A percentile compares a stretch with the other conserved stretches of the same genome.
These are phyloP conservation scores for Greenwoodochromis staneri DNA, from an alignment of 2,113 vertebrate species.

Conservation along the genomic window DNA sequence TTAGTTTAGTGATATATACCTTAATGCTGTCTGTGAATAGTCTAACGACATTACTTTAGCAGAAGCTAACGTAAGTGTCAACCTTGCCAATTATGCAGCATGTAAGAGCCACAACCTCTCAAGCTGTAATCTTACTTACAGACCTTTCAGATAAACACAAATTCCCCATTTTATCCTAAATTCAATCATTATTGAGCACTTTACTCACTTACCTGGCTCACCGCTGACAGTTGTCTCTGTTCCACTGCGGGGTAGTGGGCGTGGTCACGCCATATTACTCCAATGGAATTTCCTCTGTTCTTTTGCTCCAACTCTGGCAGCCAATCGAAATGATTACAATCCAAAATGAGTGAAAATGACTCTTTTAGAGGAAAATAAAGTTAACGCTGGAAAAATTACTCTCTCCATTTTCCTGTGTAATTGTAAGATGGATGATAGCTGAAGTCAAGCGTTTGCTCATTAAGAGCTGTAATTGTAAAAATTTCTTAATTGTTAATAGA, in stretches of 20 bases:
- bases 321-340: not conserved
- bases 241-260: rapidly evolving
- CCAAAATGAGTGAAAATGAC: not conserved
- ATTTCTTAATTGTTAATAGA: not conserved
- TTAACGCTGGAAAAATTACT: not conserved
- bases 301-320: not conserved
- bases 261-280: not conserved
- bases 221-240: not conserved
- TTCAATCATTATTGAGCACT: not conserved
- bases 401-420: not conserved
- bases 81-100: not conserved
- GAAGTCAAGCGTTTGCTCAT: not conserved
- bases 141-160: not conserved
- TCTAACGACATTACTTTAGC: rapidly evolving
- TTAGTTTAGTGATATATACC: too few species aligned
- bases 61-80: rapidly evolving
- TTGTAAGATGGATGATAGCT: not conserved
- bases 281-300: not conserved
- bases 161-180: rapidly evolving
- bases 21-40: too few species aligned
- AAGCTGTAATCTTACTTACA: rapidly evolving
- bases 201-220: not conserved
- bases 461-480: not conserved
- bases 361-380: not conserved
- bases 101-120: not conserved